Evolutionary conservation across 2,888 invertebrate species (phyloP).

Genomic region (Peribatodes rhomboidaria): DNA sequence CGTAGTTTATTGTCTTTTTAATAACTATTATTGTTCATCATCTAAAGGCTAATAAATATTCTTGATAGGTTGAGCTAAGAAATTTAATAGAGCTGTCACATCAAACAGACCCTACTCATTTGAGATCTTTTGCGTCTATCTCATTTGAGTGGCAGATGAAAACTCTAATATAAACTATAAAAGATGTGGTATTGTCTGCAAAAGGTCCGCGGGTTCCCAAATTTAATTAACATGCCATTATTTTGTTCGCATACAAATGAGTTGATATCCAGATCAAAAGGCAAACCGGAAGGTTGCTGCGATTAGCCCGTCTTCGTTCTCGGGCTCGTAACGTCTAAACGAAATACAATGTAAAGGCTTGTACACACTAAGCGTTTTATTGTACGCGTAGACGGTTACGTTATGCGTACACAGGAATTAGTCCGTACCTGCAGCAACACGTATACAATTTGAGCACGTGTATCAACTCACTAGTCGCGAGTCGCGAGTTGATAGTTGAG

Average conservation of each 20-base stretch:
- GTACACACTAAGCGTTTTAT: too few relatives aligned
- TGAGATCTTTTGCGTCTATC: constrained; percentile 4
- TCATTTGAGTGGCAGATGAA: neutral
- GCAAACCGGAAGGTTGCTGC: constrained; percentile 22
- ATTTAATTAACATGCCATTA: constrained; percentile 28
- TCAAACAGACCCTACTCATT: constrained; percentile 11
- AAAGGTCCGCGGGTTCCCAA: constrained; percentile 15
- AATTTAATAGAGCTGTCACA: constrained; percentile 7
- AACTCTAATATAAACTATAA: constrained; percentile 5
- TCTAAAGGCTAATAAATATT: neutral
- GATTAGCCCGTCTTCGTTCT: constrained; percentile 14
- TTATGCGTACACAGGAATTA: too few relatives aligned
- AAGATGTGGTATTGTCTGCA: constrained; percentile 5
- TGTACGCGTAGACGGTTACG: too few relatives aligned
- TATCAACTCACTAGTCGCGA: too few relatives aligned
- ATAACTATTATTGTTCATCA: neutral
- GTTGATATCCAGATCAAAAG: constrained; percentile 27
- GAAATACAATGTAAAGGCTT: constrained; percentile 12
- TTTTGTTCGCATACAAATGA: constrained; percentile 31
- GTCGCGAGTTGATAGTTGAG: too few relatives aligned
- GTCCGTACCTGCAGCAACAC: too few relatives aligned
- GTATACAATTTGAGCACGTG: too few relatives aligned
- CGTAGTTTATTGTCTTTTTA: too few relatives aligned
- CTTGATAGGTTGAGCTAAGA: neutral
- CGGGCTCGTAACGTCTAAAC: neutral